Evolutionary conservation across 2,113 vertebrate genomes (phyloP), one percentile per base, ranked within the genome.

Genomic region (Pedetes capensis): DNA sequence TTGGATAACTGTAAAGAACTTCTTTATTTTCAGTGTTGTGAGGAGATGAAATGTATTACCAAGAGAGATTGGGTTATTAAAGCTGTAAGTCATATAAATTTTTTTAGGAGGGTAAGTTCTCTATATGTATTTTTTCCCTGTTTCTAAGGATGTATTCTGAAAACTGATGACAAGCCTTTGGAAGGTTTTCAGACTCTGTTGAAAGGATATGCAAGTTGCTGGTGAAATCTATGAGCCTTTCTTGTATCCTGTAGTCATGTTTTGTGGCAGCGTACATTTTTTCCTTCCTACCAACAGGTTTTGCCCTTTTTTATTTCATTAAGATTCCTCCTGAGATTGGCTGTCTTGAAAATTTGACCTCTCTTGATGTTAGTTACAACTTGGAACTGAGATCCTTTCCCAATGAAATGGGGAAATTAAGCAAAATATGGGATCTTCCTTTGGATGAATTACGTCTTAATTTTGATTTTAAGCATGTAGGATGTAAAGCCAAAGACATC

Each of bases 291-390:
- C 39, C 61, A 71, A 96, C 61, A 66, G 34, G 18, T 27, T 92
- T 69, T 95, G 59, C 49, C 32, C n/a, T 69, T 82, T 92, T 96
- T 44, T 93, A 9, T 97, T 88, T 95, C 64, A 34, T 89, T 89
- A 97, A 99, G 99, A 99, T 99, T 96, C 99, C 99, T 83, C 98
- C 99, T 87, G 98, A 99, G 97, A 99, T 99, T 86, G 99, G 99
- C 90, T 98, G 98, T 85, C 96, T 99, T 91, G 99, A 99, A 81
- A 99, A 99, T 59, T 98, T 99, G 96, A 99, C 99, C 39, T 99
- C 99, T 83, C 98, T 99, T 96, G 99, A 99, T 94, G 98, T 99
- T 94, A 99, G 99, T 96, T 97, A 98, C 68, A 99, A 99, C 97
- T n/a, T 96, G 0, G 98, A 98, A 53, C 96, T 99, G 96, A 99